Percentiles rank a stretch among this genome's conserved stretches.
Conservation (phyloP, 2,888 invertebrate genomes). For the Unio pictorum region DNA sequence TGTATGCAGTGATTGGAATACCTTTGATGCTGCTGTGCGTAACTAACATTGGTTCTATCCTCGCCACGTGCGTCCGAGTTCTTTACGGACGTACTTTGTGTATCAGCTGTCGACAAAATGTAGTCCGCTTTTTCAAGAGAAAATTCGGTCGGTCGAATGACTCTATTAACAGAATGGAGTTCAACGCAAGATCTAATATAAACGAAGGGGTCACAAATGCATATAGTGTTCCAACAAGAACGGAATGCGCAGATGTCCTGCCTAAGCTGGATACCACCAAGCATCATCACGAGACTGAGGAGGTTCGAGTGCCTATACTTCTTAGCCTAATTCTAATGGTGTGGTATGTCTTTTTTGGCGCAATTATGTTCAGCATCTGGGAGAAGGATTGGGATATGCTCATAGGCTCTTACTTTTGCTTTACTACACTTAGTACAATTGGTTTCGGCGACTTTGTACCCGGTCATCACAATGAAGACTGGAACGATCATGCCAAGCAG, state of each 20-base stretch:
- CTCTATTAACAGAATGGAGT: background rate
- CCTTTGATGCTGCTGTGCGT: slow-evolving; percentile 82
- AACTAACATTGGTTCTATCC: slow-evolving; percentile 94
- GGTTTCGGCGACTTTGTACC: slow-evolving; percentile 72
- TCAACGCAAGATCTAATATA: background rate
- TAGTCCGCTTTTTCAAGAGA: slow-evolving; percentile 6
- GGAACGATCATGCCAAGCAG: slow-evolving; percentile 63
- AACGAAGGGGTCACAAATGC: too few relatives aligned
- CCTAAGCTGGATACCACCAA: background rate
- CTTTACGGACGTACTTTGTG: slow-evolving; percentile 73
- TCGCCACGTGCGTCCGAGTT: slow-evolving; percentile 91
- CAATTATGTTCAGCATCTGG: slow-evolving; percentile 91
- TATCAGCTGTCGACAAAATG: slow-evolving; percentile 25
- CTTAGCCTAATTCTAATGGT: slow-evolving; percentile 92
- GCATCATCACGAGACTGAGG: slow-evolving; percentile 19
- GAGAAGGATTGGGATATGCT: slow-evolving; percentile 94
- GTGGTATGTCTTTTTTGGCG: slow-evolving; percentile 90
- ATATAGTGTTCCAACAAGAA: too few relatives aligned
- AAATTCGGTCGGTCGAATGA: too few relatives aligned
- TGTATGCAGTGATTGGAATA: slow-evolving; percentile 63
- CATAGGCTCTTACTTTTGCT: slow-evolving; percentile 79
- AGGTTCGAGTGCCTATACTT: slow-evolving; percentile 82
- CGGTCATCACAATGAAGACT: slow-evolving; percentile 60
- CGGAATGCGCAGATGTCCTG: too few relatives aligned
- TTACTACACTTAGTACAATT: slow-evolving; percentile 72